Percentiles rank a stretch among this genome's conserved stretches.
Evolutionary conservation across 1,140 invertebrate genomes (phyloP).

Genomic region (Diprion similis): DNA sequence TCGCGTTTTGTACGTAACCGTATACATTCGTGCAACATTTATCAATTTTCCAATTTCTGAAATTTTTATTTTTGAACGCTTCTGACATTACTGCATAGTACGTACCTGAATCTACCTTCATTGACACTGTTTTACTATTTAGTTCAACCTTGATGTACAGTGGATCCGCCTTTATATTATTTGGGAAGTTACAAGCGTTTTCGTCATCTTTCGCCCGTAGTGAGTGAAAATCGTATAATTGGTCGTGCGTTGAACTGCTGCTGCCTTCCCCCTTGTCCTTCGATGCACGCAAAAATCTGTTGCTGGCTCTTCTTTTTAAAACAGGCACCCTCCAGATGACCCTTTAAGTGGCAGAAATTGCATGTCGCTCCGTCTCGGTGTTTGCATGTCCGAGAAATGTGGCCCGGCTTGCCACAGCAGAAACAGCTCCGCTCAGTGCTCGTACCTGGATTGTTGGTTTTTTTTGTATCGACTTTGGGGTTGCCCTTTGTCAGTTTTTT

Average conservation of each 20-base stretch:
- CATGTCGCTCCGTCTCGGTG: neutral
- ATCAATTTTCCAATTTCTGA: neutral
- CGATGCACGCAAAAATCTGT: no score
- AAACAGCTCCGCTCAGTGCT: slow-evolving; percentile 8
- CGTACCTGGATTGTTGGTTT: neutral
- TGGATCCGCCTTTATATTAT: slow-evolving; percentile 11
- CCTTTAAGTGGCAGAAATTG: neutral
- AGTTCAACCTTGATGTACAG: slow-evolving; percentile 17
- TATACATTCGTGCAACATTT: neutral
- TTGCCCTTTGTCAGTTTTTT: no score
- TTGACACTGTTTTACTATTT: slow-evolving; percentile 15
- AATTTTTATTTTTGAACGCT: slow-evolving; percentile 5
- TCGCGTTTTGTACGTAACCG: slow-evolving; percentile 1
- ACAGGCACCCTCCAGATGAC: neutral
- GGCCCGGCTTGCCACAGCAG: neutral
- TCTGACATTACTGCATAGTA: neutral
- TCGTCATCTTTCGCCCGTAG: no score
- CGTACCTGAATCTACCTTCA: slow-evolving; percentile 28
- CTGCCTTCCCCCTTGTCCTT: no score
- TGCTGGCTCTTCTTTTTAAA: no score
- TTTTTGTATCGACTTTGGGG: slow-evolving; percentile 9
- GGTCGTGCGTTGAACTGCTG: no score
- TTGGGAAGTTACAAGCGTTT: no score
- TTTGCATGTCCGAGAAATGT: neutral
- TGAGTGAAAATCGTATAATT: no score